Base-by-base conservation (phyloP, 2,888 invertebrate genomes). In the Artemia sinica region DNA sequence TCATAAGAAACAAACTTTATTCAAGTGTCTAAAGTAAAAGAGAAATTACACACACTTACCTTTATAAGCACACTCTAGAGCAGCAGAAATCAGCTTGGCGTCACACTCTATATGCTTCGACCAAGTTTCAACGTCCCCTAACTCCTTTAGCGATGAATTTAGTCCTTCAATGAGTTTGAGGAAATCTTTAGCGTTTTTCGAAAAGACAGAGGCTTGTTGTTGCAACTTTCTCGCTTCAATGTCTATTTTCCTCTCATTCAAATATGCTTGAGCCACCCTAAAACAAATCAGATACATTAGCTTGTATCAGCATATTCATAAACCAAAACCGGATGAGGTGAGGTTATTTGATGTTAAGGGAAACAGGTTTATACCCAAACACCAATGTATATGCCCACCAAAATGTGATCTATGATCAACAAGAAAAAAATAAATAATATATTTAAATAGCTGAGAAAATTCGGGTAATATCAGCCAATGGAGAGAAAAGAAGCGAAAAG, bases 81-180 rank as follows among this genome's bases (percentile, higher is more conserved):
- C 92, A 73, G 87, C 88, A 9, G 91, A 88, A 72, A 98, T 88
- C 3, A 90, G 87, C 76, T 88, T 85, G 87, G 97, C 91, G 77
- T 98, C 98, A 71, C 86, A 86, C 79, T 98, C 97, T 74, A 98
- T 97, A 73, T 91, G 93, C 73, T 88, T 85, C 0, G 97, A 92
- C 97, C 97, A 98, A 77, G 95, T 97, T 77, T 97, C 95, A 1
- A 96, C 95, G 81, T 98, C 97, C 1, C 98, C 98, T 69, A 98
- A 85, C 81, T 98, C 97, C 83, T 96, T 90, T 2, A 92, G 80
- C 0, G 90, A 87, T 75, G 88, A 85, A 74, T 89, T 90, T 75
- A 91, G 91, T 71, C 86, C 86, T 77, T 91, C 91, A 1, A 91
- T 89, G 68, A 97, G 81, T 49, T 69, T 48, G n/a, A 96, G 80